Percentiles rank a stretch among this genome's conserved stretches.
Conservation (phyloP, 1,140 invertebrate species). For the Sinella curviseta region DNA sequence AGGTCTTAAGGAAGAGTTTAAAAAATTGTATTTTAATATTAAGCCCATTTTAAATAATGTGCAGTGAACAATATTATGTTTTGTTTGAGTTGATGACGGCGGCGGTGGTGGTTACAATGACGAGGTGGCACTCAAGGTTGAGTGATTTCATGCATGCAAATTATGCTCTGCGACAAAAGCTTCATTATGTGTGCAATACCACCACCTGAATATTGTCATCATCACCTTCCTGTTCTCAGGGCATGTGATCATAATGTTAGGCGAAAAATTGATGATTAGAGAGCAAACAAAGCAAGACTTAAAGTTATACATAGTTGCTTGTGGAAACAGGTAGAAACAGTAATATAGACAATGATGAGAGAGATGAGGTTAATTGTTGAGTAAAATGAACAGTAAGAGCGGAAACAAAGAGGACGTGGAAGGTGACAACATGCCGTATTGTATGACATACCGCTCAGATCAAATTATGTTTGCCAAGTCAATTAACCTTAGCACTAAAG, state of each 20-base stretch:
- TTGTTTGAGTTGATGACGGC: neutral
- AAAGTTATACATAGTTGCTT: too few species aligned
- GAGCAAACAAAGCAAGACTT: neutral
- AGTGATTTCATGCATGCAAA: conserved; percentile 26
- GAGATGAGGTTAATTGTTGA: neutral
- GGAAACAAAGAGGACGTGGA: neutral
- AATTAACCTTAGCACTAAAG: conserved; percentile 14
- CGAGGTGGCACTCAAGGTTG: conserved; percentile 2
- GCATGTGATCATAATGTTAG: neutral
- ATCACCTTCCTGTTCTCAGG: conserved; percentile 6
- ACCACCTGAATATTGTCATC: neutral
- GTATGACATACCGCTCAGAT: too few species aligned
- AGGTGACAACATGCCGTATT: neutral
- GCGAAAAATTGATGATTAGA: neutral
- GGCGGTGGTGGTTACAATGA: neutral
- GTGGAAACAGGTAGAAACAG: too few species aligned
- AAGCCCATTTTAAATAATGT: neutral
- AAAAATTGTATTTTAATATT: too few species aligned
- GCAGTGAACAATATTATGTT: neutral
- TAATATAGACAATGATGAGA: neutral
- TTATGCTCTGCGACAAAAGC: too few species aligned
- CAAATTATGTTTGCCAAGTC: neutral
- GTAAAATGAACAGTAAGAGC: neutral
- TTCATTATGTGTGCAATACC: neutral
- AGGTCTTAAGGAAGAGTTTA: too few species aligned